Evolutionary conservation across 1,140 invertebrate genomes (phyloP), one percentile per base, ranked within the genome.

Genomic region (Caenorhabditis remanei): DNA sequence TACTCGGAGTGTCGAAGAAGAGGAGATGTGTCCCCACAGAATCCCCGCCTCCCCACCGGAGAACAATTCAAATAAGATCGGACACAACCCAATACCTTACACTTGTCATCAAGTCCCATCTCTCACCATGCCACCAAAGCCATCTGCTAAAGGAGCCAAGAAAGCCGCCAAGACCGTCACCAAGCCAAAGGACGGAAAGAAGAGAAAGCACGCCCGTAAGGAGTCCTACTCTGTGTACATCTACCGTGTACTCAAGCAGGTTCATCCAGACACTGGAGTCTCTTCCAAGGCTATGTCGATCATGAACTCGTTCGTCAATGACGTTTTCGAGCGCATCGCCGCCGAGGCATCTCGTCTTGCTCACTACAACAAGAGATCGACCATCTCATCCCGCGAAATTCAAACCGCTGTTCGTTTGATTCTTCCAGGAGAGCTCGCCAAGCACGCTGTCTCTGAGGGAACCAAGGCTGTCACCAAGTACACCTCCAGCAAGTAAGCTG

Each of bases 291-390:
- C 94, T 7, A 95, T 95, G 94, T 91, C 93, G 71, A 95, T 95
- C 63, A 95, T 95, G 94, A 95, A 95, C 89, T 94, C 94, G 83
- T 95, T 95, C 91, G 94, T 95, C 50, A 94, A 94, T 84, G 95
- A 95, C 89, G 95, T 95, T 83, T 95, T 95, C 90, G 95, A 95
- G 89, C 93, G 95, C 43, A 95, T 95, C 65, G 95, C 95, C 43
- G 93, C 94, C 14, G 95, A 96, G 92, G 93, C 95, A 2, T 95
- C 95, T 14, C 94, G 95, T 89, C 91, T 96, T 86, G 94, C 95
- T 11, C 95, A 95, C 88, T 95, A 95, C 93, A 96, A 95, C 93
- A 96, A 96, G 92, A 92, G 94, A 2, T 94, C 94, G 3, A 94
- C 93, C 84, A 93, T 93, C 86, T 93, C 93, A 9, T 91, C 90